Percentiles rank a stretch among this genome's conserved stretches.
Conservation (phyloP, 2,113 vertebrate genomes). For the Podarcis cretensis region DNA sequence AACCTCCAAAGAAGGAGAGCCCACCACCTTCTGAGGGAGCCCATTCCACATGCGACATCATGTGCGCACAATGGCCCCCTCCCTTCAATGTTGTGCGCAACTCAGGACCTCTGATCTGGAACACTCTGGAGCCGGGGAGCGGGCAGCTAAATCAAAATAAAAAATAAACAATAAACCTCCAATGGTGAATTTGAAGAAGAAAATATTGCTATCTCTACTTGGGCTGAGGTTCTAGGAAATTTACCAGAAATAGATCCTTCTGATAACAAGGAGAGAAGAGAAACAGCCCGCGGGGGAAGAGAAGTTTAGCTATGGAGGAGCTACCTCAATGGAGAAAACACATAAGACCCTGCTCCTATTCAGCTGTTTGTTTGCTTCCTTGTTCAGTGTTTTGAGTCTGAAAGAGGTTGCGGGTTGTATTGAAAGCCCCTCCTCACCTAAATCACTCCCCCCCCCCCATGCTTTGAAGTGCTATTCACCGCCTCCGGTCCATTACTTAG, state of each 20-base stretch:
- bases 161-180: neutral
- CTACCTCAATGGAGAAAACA: neutral
- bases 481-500: neutral
- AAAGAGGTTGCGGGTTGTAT: neutral
- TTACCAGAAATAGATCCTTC: neutral
- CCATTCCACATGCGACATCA: too few species aligned
- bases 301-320: fast-evolving
- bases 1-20: too few species aligned
- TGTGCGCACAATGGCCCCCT: too few species aligned
- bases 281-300: neutral
- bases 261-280: neutral
- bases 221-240: neutral
- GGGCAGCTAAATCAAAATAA: neutral
- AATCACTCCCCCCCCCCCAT: fast-evolving
- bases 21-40: too few species aligned
- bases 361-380: neutral
- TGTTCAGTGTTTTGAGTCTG: neutral
- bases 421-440: neutral
- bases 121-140: too few species aligned
- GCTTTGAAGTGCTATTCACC: neutral
- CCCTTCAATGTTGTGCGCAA: too few species aligned
- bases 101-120: neutral
- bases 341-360: neutral
- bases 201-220: neutral
- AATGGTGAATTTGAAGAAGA: neutral